Conservation (phyloP, 1,140 invertebrate genomes). For the Monochamus saltuarius region DNA sequence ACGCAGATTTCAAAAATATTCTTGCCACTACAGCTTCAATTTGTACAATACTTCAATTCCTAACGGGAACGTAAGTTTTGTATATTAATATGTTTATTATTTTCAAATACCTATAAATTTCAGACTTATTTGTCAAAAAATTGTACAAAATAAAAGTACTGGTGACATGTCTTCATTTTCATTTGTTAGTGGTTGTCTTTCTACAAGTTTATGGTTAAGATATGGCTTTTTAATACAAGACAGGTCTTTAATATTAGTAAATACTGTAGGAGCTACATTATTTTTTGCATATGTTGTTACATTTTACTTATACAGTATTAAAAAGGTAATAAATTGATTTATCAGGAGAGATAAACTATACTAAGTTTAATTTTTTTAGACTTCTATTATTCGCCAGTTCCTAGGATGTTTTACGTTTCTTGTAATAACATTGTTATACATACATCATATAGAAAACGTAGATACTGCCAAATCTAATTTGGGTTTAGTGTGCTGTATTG, state of each 20-base stretch:
- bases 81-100: slow-evolving; percentile 24
- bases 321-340: slow-evolving; percentile 57
- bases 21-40: slow-evolving; percentile 64
- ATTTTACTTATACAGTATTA: slow-evolving; percentile 64
- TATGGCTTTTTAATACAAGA: slow-evolving; percentile 70
- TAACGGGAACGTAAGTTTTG: slow-evolving; percentile 65
- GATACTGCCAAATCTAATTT: slow-evolving; percentile 43
- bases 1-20: slow-evolving; percentile 51
- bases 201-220: slow-evolving; percentile 67
- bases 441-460: slow-evolving; percentile 27
- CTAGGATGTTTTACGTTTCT: slow-evolving; percentile 27
- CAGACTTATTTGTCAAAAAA: slow-evolving; percentile 69
- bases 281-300: slow-evolving; percentile 65
- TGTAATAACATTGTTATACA: slow-evolving; percentile 29
- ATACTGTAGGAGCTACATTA: slow-evolving; percentile 65
- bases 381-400: slow-evolving; percentile 31
- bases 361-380: slow-evolving; percentile 31
- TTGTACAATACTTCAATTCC: slow-evolving; percentile 68
- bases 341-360: not conserved
- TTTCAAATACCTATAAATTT: slow-evolving; percentile 44
- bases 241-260: slow-evolving; percentile 66
- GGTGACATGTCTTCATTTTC: slow-evolving; percentile 71
- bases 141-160: slow-evolving; percentile 64
- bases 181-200: slow-evolving; percentile 74
- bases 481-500: slow-evolving; percentile 63